These are phyloP conservation scores for Tupiocoris notatus DNA, from an alignment of 2,888 invertebrate genomes.

Conservation along the genomic window DNA sequence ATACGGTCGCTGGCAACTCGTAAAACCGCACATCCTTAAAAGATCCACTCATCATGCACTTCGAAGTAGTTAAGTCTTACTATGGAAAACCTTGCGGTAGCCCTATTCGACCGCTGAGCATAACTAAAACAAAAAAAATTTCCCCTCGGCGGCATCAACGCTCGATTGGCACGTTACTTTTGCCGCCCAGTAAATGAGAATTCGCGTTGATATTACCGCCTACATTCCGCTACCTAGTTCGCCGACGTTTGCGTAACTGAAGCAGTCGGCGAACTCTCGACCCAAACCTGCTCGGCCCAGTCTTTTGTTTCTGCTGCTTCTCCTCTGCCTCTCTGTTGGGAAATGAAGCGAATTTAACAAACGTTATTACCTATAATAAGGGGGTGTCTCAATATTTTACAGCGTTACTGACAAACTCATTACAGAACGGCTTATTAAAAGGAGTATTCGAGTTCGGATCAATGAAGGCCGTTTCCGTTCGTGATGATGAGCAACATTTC, in stretches of 20 bases:
- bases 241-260: neutral
- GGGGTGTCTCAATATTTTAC: no score
- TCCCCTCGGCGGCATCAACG: no score
- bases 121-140: no score
- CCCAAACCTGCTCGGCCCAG: neutral
- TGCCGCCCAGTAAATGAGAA: neutral
- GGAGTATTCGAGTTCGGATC: no score
- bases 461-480: no score
- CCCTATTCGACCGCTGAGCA: neutral
- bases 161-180: neutral
- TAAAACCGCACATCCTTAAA: neutral
- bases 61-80: neutral
- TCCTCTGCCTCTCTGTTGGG: neutral
- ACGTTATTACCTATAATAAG: no score
- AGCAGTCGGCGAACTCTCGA: neutral
- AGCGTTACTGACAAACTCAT: no score
- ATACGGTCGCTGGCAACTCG: no score
- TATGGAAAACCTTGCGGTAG: neutral
- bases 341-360: no score
- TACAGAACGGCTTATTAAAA: no score
- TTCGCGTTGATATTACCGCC: neutral
- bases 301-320: neutral
- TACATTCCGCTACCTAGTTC: neutral
- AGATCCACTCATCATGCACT: neutral
- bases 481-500: no score